Evolutionary conservation across 2,797 vertebrate species (phyloP), one percentile per base, ranked within the genome.

Genomic region (Scleropages formosus): DNA sequence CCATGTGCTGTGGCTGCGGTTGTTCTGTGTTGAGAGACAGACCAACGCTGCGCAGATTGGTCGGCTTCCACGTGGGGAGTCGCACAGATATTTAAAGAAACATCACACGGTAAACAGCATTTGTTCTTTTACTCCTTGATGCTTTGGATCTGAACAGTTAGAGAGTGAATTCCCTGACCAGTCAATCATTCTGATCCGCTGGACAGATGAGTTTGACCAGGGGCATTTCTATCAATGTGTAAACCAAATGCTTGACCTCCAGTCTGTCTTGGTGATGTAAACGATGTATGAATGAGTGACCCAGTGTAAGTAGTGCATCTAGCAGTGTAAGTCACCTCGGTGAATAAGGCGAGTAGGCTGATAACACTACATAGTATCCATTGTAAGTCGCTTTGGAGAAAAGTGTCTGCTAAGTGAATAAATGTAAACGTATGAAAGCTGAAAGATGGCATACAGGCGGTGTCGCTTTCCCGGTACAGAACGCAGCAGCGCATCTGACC

Each of bases 101-200:
- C 66, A 65, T 24, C 10, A 27, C 39, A 20, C 61, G 51, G 18
- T 74, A 62, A 73, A 24, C 18, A 10, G 15, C 22, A 15, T 74
- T 47, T 56, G 46, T 15, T 11, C 75, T 26, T 26, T 15, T 56
- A n/a, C 46, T 22, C 62, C 16, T 56, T 71, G 18, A n/a, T 13
- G 8, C 9, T 0, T 53, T 0, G 22, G 24, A 51, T 49, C 47
- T 13, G 18, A 13, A 51, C 24, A 1, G 61, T 62, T 64, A 46
- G 61, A 39, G 56, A 65, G 70, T 26, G 18, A 39, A 65, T 68
- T 74, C 76, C 47, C 77, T 76, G 67, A 77, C 76, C 18, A 31
- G 82, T 85, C 78, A 65, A 77, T 81, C 67, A 72, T 74, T 77
- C 66, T 31, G 16, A 71, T 77, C 69, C 15, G 31, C 49, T 44